Base-by-base conservation (phyloP, 2,113 vertebrate genomes). In the Lagenorhynchus albirostris region DNA sequence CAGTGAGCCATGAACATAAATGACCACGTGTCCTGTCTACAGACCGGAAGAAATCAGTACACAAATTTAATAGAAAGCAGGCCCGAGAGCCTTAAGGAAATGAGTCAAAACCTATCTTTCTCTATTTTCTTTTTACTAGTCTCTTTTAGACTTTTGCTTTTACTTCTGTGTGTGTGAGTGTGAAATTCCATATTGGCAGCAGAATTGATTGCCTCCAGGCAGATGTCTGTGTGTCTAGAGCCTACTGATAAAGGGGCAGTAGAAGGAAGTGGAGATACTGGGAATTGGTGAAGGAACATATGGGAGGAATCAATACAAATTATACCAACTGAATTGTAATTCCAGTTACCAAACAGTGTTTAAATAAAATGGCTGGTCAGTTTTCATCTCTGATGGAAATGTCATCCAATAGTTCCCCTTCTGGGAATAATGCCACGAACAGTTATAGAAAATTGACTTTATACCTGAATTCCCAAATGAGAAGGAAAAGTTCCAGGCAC, bases 391-490 rank as follows among this genome's bases (percentile, higher is more conserved):
- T 25, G 82, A 86, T 74, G 85, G 94, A 94, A 96, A 91, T 96
- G 94, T 70, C 92, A 81, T 96, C 92, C 95, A 96, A 81, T 50
- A 62, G 79, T 74, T 82, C 62, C 92, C 36, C 95, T 97, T 96
- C 97, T 93, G 96, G 95, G 97, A 97, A 88, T 96, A 86, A 88
- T 3, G 98, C 97, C 96, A 98, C 68, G 18, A 85, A 82, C 95
- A 96, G 95, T 98, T 97, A 97, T n/a, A 97, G 97, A 97, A 97
- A 98, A 98, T 98, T 97, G 96, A 97, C 96, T 97, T 97, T 96
- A 89, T 97, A 98, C 96, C 97, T 97, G 96, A 97, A 98, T 98
- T 97, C 96, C 94, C 97, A 97, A 97, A 95, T 97, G 97, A 96
- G 84, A 97, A 93, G 98, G 97, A 98, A 95, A 96, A 93, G 89